phyloP scores from a whole-genome alignment of 2,888 invertebrate species.

The Acheta domesticus region DNA sequence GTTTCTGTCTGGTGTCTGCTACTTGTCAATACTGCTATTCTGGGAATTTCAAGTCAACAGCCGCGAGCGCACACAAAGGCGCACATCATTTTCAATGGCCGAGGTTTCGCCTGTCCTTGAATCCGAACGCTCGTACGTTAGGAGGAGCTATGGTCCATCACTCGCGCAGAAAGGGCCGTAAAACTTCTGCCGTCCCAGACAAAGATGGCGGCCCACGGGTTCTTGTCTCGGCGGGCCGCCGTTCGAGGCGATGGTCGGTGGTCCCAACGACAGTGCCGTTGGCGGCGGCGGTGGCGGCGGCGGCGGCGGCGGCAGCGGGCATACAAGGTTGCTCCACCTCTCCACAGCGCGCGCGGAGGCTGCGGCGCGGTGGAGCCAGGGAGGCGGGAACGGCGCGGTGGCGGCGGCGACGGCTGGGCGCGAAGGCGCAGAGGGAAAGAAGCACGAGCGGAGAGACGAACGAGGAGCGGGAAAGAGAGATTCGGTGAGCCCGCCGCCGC shows the following conservation, averaged over 20 bases:
- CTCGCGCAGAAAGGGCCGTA: too few species aligned
- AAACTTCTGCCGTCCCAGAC: too few species aligned
- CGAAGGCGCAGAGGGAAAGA: background rate
- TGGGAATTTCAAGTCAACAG: too few species aligned
- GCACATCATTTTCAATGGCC: too few species aligned
- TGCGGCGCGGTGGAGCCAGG: background rate
- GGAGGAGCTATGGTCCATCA: too few species aligned
- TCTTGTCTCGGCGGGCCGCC: too few species aligned
- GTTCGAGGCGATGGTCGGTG: background rate
- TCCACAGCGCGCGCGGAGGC: background rate
- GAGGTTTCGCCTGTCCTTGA: too few species aligned
- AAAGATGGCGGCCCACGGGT: too few species aligned
- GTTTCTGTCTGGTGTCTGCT: too few species aligned
- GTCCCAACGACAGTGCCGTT: conserved; percentile 6
- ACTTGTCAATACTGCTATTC: too few species aligned
- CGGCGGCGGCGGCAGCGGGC: background rate
- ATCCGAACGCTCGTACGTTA: too few species aligned
- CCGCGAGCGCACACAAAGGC: too few species aligned
- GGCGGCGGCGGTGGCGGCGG: background rate
- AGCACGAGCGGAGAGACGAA: background rate
- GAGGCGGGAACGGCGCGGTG: background rate
- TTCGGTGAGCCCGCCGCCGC: background rate
- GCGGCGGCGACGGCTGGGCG: background rate
- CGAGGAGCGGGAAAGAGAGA: background rate
- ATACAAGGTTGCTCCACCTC: background rate